These are phyloP conservation scores for Nycticorax nycticorax DNA, from an alignment of 2,113 vertebrate genomes.

Conservation along the genomic window DNA sequence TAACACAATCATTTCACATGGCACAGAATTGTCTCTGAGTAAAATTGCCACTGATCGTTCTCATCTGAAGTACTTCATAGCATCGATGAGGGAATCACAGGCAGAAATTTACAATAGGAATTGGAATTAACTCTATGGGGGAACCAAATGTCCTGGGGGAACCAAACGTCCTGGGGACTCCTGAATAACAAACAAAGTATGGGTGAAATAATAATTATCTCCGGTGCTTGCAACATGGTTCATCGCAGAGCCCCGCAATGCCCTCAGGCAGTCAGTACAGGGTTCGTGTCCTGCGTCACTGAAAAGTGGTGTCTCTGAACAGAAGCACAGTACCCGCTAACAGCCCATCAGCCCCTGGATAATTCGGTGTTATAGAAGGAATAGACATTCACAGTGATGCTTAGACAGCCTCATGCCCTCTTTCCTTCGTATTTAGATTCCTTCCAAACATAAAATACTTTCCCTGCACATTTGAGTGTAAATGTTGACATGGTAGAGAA, in stretches of 20 bases:
- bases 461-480: background rate
- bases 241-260: background rate
- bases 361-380: background rate
- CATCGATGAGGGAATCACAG: background rate
- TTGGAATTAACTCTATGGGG: background rate
- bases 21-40: background rate
- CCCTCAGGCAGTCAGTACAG: background rate
- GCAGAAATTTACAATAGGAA: background rate
- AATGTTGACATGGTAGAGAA: rapidly evolving
- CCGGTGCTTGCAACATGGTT: background rate
- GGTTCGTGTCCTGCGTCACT: background rate
- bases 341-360: background rate
- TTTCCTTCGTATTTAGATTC: background rate
- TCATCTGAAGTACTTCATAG: background rate
- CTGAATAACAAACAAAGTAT: background rate
- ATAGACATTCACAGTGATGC: background rate
- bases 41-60: background rate
- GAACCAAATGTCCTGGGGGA: background rate
- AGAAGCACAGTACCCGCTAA: background rate
- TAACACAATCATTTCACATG: slow-evolving; percentile 18
- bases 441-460: background rate
- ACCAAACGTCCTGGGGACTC: background rate
- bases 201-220: background rate
- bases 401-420: background rate
- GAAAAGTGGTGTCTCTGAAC: background rate